phyloP scores from a whole-genome alignment of 2,113 vertebrate genomes.

The Bos taurus region DNA sequence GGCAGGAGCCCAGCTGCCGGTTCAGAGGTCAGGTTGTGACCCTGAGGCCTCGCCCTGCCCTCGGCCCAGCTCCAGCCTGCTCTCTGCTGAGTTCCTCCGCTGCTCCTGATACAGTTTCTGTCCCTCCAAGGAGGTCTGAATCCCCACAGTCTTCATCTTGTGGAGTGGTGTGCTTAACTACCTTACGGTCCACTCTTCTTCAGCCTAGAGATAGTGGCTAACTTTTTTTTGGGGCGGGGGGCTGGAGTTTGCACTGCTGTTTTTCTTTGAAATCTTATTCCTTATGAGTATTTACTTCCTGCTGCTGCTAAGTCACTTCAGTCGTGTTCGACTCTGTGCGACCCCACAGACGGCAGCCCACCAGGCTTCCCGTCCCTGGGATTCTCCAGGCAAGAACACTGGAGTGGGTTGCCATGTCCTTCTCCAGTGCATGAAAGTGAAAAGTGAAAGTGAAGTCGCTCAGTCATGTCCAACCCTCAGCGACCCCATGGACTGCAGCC shows the following conservation, averaged over 20 bases:
- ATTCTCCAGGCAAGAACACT: too few relatives aligned
- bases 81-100: not conserved
- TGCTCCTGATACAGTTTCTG: not conserved
- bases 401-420: too few relatives aligned
- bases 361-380: too few relatives aligned
- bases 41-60: not conserved
- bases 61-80: not conserved
- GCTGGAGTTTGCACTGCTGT: not conserved
- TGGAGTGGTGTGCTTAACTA: not conserved
- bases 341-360: too few relatives aligned
- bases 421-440: too few relatives aligned
- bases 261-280: not conserved
- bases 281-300: not conserved
- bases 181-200: not conserved
- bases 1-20: not conserved
- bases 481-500: too few relatives aligned
- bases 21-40: too few relatives aligned
- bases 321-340: too few relatives aligned
- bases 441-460: too few relatives aligned
- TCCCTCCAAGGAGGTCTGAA: not conserved
- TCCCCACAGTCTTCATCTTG: not conserved
- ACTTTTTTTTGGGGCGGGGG: accelerated
- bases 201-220: not conserved
- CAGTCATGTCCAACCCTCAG: too few relatives aligned
- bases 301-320: too few relatives aligned